Evolutionary conservation across 2,888 invertebrate species (phyloP).

Genomic region (Frankliniella fusca): DNA sequence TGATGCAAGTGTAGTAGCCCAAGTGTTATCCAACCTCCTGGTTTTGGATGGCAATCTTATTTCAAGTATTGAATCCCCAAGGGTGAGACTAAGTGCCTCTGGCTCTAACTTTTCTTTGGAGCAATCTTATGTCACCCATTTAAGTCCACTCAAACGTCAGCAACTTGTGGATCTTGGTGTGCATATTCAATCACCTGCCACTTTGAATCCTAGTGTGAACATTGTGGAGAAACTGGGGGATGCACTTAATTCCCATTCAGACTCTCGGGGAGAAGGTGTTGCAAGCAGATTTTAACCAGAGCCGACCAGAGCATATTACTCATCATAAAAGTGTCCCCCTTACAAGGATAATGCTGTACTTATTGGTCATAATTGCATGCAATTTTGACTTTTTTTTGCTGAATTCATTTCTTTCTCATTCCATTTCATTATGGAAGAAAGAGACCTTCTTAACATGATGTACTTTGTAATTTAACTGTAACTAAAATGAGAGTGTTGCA

Average conservation of each 20-base stretch:
- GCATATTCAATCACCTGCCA: slow-evolving; percentile 21
- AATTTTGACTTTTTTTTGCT: neutral
- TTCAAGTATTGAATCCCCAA: slow-evolving; percentile 51
- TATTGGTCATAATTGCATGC: neutral
- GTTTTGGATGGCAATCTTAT: slow-evolving; percentile 49
- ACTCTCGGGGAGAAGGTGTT: slow-evolving; percentile 67
- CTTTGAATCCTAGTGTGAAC: slow-evolving; percentile 56
- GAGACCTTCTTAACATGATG: neutral
- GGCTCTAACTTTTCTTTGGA: slow-evolving; percentile 34
- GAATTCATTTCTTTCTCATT: neutral
- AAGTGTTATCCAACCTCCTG: slow-evolving; percentile 51
- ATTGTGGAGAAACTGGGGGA: slow-evolving; percentile 62
- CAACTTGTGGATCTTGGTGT: slow-evolving; percentile 34
- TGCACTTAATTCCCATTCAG: slow-evolving; percentile 63
- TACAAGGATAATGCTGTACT: neutral
- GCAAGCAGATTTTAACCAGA: slow-evolving; percentile 55
- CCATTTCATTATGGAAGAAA: neutral
- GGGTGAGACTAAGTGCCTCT: slow-evolving; percentile 43
- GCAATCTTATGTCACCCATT: slow-evolving; percentile 29
- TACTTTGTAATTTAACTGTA: neutral
- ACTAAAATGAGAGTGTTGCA: no score
- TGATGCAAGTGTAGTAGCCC: slow-evolving; percentile 51
- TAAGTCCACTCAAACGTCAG: slow-evolving; percentile 30
- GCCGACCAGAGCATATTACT: neutral
- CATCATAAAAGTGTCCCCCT: neutral